Conservation (phyloP, 1,140 invertebrate species). For the Drosophila lacertosa region DNA sequence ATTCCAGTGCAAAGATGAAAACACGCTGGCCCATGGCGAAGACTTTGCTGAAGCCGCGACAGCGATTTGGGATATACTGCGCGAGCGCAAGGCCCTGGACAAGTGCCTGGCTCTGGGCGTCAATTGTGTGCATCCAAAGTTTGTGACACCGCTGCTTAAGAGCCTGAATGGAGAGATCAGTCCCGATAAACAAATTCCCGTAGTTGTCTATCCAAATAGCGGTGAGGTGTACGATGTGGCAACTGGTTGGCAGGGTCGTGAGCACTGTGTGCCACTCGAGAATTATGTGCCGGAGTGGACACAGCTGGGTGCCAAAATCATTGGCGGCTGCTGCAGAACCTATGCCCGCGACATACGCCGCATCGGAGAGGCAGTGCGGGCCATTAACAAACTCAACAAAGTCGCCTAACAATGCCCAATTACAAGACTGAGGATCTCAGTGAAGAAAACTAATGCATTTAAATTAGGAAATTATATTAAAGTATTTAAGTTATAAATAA, state of each 20-base stretch:
- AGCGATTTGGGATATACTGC: conserved; percentile 86
- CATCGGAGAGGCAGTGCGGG: conserved; percentile 84
- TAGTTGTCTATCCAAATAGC: conserved; percentile 91
- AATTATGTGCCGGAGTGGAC: conserved; percentile 89
- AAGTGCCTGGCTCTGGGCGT: conserved; percentile 93
- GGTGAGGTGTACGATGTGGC: conserved; percentile 86
- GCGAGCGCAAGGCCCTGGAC: conserved; percentile 85
- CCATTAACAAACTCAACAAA: conserved; percentile 62
- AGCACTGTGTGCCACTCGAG: conserved; percentile 85
- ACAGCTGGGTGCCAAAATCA: conserved; percentile 88
- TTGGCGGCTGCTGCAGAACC: conserved; percentile 92
- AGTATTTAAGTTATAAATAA: conserved; percentile 38
- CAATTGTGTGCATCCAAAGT: conserved; percentile 91
- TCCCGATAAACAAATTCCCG: conserved; percentile 79
- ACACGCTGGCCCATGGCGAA: conserved; percentile 90
- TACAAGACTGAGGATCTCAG: conserved; percentile 27
- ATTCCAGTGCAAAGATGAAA: conserved; percentile 86
- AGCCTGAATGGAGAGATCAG: conserved; percentile 82
- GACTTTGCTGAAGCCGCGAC: conserved; percentile 86
- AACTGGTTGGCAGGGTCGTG: conserved; percentile 86
- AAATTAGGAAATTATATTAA: conserved; percentile 33
- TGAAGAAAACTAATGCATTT: conserved; percentile 52
- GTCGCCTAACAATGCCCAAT: conserved; percentile 20
- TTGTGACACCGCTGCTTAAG: conserved; percentile 86
- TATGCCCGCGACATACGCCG: conserved; percentile 87